These are phyloP conservation scores for Caenorhabditis tropicalis DNA, from an alignment of 1,140 invertebrate species.

Conservation along the genomic window DNA sequence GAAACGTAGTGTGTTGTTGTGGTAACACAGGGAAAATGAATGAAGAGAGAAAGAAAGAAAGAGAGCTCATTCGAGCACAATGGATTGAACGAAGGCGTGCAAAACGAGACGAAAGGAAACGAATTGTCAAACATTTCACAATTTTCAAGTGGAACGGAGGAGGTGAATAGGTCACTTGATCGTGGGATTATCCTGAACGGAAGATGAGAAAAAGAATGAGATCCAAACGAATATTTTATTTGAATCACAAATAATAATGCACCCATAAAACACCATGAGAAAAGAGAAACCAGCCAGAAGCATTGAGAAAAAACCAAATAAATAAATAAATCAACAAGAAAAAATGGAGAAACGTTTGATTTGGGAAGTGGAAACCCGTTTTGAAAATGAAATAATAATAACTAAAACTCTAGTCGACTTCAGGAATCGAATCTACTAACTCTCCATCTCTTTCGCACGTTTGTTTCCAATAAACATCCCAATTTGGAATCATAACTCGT, in stretches of 20 bases:
- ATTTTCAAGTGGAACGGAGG: constrained; percentile 17
- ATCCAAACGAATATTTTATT: neutral
- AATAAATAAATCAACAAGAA: neutral
- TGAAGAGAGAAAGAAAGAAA: too few species aligned
- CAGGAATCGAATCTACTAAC: constrained; percentile 22
- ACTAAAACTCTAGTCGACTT: neutral
- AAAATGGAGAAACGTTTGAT: neutral
- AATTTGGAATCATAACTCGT: constrained; percentile 45
- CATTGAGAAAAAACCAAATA: neutral
- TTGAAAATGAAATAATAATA: neutral
- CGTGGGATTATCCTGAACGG: constrained; percentile 31
- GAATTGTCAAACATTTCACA: constrained; percentile 20
- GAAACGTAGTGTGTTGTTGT: constrained; percentile 20
- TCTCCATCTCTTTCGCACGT: constrained; percentile 53
- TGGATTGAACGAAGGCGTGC: constrained; percentile 29
- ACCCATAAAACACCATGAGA: constrained; percentile 26
- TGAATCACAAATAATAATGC: neutral
- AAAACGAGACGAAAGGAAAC: neutral
- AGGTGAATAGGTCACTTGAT: neutral
- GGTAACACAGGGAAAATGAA: constrained; percentile 11
- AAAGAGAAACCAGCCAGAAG: neutral
- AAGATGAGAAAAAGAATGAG: neutral
- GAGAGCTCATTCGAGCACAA: constrained; percentile 38
- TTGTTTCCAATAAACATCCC: constrained; percentile 43
- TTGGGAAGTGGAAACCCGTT: neutral